phyloP scores from a whole-genome alignment of 2,797 vertebrate species.

The Prunella strophiata region DNA sequence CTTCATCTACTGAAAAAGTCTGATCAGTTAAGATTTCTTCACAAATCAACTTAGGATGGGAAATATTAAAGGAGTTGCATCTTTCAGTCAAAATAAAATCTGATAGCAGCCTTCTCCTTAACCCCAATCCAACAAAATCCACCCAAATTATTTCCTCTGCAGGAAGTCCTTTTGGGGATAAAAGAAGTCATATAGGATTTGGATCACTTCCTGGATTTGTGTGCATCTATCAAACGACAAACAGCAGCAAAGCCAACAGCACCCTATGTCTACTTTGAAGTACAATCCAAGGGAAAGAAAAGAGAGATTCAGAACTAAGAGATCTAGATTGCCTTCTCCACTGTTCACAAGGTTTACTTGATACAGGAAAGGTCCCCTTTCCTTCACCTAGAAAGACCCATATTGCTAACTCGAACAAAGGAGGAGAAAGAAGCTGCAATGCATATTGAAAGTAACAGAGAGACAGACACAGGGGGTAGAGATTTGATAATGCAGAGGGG shows the following conservation, averaged over 20 bases:
- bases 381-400: conserved; percentile 60
- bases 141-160: conserved; percentile 71
- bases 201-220: conserved; percentile 66
- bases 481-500: conserved; percentile 22
- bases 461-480: conserved; percentile 62
- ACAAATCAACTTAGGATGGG: conserved; percentile 51
- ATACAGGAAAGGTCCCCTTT: conserved; percentile 66
- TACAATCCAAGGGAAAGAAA: conserved; percentile 28
- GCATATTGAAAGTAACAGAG: conserved; percentile 59
- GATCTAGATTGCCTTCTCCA: conserved; percentile 50
- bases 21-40: conserved; percentile 48
- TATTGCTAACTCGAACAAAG: conserved; percentile 65
- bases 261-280: neutral
- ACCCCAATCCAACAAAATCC: neutral
- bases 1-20: neutral
- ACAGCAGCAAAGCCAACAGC: conserved; percentile 37
- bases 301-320: neutral
- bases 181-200: conserved; percentile 72
- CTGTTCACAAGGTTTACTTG: conserved; percentile 57
- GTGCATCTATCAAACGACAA: conserved; percentile 29
- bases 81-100: conserved; percentile 63
- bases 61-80: conserved; percentile 64
- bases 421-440: conserved; percentile 67
- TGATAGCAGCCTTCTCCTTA: conserved; percentile 15
- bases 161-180: conserved; percentile 70